Conservation (phyloP, 2,797 vertebrate species). For the Tympanoctomys barrerae region DNA sequence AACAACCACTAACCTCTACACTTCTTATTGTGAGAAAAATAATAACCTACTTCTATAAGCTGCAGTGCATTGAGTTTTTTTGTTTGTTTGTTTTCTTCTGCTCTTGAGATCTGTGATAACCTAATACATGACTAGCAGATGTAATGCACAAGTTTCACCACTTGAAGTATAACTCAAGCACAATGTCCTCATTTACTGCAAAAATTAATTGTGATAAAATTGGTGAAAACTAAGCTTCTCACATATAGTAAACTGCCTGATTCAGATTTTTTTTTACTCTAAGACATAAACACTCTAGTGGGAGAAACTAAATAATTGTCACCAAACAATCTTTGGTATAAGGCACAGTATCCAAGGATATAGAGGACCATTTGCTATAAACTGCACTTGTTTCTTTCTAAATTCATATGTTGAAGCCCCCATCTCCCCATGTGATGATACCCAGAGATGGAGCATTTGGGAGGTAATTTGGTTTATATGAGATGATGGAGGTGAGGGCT, state of each 20-base stretch:
- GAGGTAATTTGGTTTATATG: background rate
- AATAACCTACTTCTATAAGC: conserved; percentile 38
- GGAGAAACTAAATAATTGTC: conserved; percentile 10
- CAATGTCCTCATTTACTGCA: conserved; percentile 39
- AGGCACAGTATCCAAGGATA: background rate
- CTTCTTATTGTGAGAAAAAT: conserved; percentile 5
- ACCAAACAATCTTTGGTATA: conserved; percentile 15
- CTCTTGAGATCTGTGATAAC: conserved; percentile 1
- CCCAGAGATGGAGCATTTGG: background rate
- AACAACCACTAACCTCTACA: background rate
- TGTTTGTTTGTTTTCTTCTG: background rate
- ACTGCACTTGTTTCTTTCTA: background rate
- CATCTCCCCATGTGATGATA: background rate
- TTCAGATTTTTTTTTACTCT: conserved; percentile 42
- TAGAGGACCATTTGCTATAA: background rate
- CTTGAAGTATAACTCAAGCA: background rate
- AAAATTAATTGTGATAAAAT: conserved; percentile 34
- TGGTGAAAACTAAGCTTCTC: conserved; percentile 44
- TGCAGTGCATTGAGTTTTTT: background rate
- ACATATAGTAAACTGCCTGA: background rate
- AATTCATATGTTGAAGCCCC: background rate
- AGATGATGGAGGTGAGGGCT: background rate
- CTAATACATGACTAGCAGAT: conserved; percentile 42
- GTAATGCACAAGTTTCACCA: conserved; percentile 33
- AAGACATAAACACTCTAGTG: background rate